Evolutionary conservation across 2,888 invertebrate genomes (phyloP), one percentile per base, ranked within the genome.

Genomic region (Baccha elongata): DNA sequence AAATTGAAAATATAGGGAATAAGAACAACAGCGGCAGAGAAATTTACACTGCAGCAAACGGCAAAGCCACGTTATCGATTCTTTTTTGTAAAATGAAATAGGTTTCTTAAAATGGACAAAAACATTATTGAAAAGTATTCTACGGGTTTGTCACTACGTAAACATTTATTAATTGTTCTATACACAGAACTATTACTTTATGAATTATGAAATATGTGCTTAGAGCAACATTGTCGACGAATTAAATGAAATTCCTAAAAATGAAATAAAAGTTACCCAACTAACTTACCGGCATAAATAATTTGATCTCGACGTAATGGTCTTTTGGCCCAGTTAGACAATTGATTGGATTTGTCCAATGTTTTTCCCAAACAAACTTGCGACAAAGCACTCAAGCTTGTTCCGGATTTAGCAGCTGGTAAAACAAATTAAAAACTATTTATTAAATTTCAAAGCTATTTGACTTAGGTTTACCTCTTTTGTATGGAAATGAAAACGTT

Each of bases 261-360:
- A 8, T 8, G 1, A 32, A 7, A 17, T 60, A 40, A 2, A 58
- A 4, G 19, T 52, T 26, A 7, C 6, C 23, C 3, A 50, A 10
- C 0, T 23, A 15, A 80, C 55, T 85, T 85, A 93, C 93, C 93
- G 78, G 97, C 97, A 92, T 97, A 97, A 46, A 92, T 90, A 74
- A 96, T 93, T 91, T 98, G 97, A 78, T 94, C 94, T 44, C 92
- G 91, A 53, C 97, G 91, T 62, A 98, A 88, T 8, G 97, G 97
- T 85, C 97, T 92, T 86, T 94, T 93, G 87, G 96, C 96, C 97
- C 97, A 98, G 90, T 97, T 96, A 0, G 97, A 97, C 91, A 96
- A 96, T 88, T 97, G 97, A 91, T 97, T 96, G n/a, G 94, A 93
- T 90, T 98, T 98, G 90, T 96, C 94, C 44, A 98, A 90, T 48